phyloP scores from a whole-genome alignment of 2,888 invertebrate species.

The Theodoxus fluviatilis region DNA sequence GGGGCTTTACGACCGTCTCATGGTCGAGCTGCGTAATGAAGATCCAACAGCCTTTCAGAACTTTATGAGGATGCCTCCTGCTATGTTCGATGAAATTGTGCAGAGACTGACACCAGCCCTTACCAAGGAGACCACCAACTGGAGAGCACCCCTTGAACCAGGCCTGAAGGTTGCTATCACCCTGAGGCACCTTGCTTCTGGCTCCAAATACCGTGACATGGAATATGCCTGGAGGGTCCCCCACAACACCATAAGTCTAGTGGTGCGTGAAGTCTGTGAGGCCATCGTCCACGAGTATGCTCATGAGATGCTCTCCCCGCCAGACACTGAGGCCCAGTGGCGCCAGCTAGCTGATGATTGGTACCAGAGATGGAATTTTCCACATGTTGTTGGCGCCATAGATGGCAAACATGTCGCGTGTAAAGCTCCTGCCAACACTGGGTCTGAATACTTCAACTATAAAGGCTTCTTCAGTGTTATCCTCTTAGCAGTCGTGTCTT shows the following conservation, averaged over 20 bases:
- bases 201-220: constrained; percentile 34
- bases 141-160: constrained; percentile 5
- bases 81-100: constrained; percentile 5
- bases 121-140: constrained; percentile 9
- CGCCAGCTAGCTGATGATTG: constrained; percentile 18
- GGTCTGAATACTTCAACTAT: constrained; percentile 30
- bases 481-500: constrained; percentile 24
- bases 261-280: constrained; percentile 32
- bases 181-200: constrained; percentile 34
- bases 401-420: constrained; percentile 24
- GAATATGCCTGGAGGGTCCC: constrained; percentile 34
- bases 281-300: too few species aligned
- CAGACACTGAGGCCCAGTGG: constrained; percentile 5
- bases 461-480: constrained; percentile 26
- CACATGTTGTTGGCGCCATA: constrained; percentile 25
- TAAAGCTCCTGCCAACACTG: constrained; percentile 23
- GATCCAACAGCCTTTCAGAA: background rate
- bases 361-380: constrained; percentile 25
- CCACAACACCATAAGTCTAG: constrained; percentile 21
- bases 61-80: constrained; percentile 1
- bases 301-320: constrained; percentile 9
- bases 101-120: constrained; percentile 1
- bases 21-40: constrained; percentile 15
- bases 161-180: constrained; percentile 34
- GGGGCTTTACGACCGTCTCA: too few species aligned